Conservation (phyloP, 2,888 invertebrate genomes). For the Venusia cambrica region DNA sequence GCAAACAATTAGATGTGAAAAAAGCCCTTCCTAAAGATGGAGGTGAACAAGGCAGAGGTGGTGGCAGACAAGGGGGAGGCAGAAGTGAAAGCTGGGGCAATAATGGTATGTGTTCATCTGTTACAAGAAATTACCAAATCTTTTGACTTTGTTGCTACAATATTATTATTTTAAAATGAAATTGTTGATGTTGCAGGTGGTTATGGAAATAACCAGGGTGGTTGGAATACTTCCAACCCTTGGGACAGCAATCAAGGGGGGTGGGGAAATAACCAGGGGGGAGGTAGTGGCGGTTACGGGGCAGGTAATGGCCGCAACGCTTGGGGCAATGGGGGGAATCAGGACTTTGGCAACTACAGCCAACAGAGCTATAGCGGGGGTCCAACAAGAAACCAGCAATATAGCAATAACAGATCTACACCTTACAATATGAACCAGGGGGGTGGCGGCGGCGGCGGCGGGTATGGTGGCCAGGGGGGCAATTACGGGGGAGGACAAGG, state of each 20-base stretch:
- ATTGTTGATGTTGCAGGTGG: slow-evolving; percentile 53
- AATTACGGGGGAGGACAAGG: slow-evolving; percentile 68
- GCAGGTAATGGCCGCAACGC: slow-evolving; percentile 76
- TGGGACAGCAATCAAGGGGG: slow-evolving; percentile 81
- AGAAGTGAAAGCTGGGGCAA: slow-evolving; percentile 65
- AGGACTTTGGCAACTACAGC: slow-evolving; percentile 89
- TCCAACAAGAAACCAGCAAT: slow-evolving; percentile 89
- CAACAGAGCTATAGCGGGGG: slow-evolving; percentile 93
- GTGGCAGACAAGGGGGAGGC: slow-evolving; percentile 71
- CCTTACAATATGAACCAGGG: slow-evolving; percentile 87
- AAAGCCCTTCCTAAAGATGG: slow-evolving; percentile 94
- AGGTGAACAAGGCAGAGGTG: slow-evolving; percentile 78
- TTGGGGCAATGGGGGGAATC: slow-evolving; percentile 79
- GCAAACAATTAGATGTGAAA: slow-evolving; percentile 94
- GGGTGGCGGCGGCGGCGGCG: slow-evolving; percentile 71
- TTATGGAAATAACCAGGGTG: slow-evolving; percentile 80
- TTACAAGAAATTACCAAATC: no score
- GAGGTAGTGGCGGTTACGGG: slow-evolving; percentile 63
- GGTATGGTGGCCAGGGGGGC: slow-evolving; percentile 67
- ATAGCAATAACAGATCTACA: slow-evolving; percentile 84
- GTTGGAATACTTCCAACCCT: slow-evolving; percentile 76
- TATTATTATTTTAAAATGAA: slow-evolving; percentile 20
- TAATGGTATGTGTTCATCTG: slow-evolving; percentile 31
- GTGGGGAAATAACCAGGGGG: slow-evolving; percentile 56
- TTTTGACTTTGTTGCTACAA: slow-evolving; percentile 9